These are phyloP conservation scores for Umimayanthus kanabou DNA, from an alignment of 92 coral and sea anemone genomes.

Conservation along the genomic window DNA sequence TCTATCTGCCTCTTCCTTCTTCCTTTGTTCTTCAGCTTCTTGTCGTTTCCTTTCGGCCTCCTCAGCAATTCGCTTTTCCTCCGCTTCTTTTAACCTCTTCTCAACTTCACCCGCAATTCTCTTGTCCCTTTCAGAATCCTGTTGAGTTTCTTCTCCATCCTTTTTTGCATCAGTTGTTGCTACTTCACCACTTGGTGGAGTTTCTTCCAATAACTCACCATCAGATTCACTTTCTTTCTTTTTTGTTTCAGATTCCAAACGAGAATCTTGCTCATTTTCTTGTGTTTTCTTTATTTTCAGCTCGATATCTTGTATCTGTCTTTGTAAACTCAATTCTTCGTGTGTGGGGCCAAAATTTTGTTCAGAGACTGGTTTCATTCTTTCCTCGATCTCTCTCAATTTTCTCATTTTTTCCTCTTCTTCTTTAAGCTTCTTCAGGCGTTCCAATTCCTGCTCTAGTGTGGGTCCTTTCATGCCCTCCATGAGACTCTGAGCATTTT, in stretches of 20 bases:
- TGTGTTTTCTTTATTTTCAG: constrained; percentile 1
- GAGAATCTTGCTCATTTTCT: not conserved
- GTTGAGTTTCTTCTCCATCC: not conserved
- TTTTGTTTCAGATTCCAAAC: not conserved
- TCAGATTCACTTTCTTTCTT: not conserved
- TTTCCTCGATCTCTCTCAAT: constrained; percentile 31
- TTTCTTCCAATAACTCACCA: not conserved
- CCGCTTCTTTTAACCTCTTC: not conserved
- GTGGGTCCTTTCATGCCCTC: not conserved
- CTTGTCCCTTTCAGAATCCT: constrained; percentile 9
- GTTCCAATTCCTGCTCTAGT: not conserved
- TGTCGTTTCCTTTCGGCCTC: not conserved
- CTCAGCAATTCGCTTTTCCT: constrained; percentile 2
- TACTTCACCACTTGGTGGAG: not conserved
- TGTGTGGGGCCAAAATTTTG: constrained; percentile 2
- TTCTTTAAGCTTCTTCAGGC: constrained; percentile 6
- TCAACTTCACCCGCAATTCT: constrained; percentile 5
- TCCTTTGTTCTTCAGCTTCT: not conserved
- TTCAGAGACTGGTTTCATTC: constrained; percentile 35
- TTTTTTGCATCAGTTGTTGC: not conserved
- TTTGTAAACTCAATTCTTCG: constrained; percentile 8
- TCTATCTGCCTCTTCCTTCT: not conserved
- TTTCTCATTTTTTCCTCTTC: constrained; percentile 1
- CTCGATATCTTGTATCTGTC: constrained; percentile 7
- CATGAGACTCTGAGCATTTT: constrained; percentile 1